Base-by-base conservation (phyloP, 2,888 invertebrate genomes). In the Theretra japonica region DNA sequence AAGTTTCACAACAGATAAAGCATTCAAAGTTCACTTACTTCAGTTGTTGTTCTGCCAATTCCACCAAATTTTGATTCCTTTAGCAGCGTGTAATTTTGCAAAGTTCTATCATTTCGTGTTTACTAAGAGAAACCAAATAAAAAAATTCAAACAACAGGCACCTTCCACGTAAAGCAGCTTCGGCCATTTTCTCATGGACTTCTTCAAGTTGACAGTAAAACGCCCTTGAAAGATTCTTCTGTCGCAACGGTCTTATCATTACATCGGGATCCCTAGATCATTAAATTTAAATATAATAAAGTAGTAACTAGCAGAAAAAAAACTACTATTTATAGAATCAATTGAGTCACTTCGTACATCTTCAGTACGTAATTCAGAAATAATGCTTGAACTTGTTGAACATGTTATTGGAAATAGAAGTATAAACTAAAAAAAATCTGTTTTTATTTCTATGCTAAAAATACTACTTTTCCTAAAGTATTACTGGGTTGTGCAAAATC, bases 211-310 rank as follows among this genome's bases (percentile, higher is more conserved):
- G 95, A 17, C 91, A 86, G 41, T 89, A 87, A 83, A 96, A 97
- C 0, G 93, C 92, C 21, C 92, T 87, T 0, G 95, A 95, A 21
- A 97, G 89, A 81, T 95, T 95, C 79, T 96, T 95, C 82, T 97
- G 96, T 2, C 97, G 95, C 71, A 97, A 89, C 0, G 96, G 95
- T 79, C 95, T 89, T 19, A 97, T 95, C 80, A 86, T 87, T 6
- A 89, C 79, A 68, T 87, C 79, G 2, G 90, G 91, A 72, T 95
- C 90, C 69, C 95, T 95, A 81, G 8, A 71, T 70, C 25, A 41
- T 4, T 41, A 53, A 69, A 68, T 8, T 48, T 25, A 56, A 69
- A 48, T 58, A 69, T 30, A 71, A 62, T 68, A 72, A 69, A 71
- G 11, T 8, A 2, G 30, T 58, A 30, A 53, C 1, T 56, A 30